Conservation (phyloP, 1,140 invertebrate species). For the Meloidogyne exigua region DNA sequence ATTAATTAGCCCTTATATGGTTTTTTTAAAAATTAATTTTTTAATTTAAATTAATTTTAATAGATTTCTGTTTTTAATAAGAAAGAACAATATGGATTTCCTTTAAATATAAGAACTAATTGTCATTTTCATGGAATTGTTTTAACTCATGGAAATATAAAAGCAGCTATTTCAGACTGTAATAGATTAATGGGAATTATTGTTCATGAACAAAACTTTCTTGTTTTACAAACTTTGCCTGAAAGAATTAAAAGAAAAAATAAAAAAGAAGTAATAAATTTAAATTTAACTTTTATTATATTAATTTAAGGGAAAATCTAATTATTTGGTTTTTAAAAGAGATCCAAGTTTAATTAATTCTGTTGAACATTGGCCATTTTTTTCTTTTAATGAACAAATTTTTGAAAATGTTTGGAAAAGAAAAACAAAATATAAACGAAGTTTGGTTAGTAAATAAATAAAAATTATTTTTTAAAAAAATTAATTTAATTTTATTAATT, state of each 20-base stretch:
- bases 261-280: slow-evolving; percentile 31
- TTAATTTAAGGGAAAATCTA: not conserved
- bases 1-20: slow-evolving; percentile 58
- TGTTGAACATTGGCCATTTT: not conserved
- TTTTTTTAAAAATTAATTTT: slow-evolving; percentile 18
- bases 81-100: not conserved
- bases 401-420: not conserved
- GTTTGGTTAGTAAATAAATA: not conserved
- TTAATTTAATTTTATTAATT: too few species aligned
- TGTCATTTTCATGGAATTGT: slow-evolving; percentile 38
- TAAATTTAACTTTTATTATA: slow-evolving; percentile 33
- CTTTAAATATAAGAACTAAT: not conserved
- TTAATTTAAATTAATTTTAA: slow-evolving; percentile 7
- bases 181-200: slow-evolving; percentile 53
- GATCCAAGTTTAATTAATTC: slow-evolving; percentile 7
- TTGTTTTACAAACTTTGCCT: slow-evolving; percentile 60
- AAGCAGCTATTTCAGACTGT: slow-evolving; percentile 61
- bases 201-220: slow-evolving; percentile 58
- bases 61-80: slow-evolving; percentile 1
- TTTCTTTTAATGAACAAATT: not conserved
- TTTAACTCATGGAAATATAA: slow-evolving; percentile 46
- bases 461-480: too few species aligned
- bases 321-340: slow-evolving; percentile 21
- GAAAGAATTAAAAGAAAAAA: slow-evolving; percentile 27
- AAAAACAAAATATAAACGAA: not conserved